Conservation (phyloP, 2,888 invertebrate species). For the Agonopterix arenella region DNA sequence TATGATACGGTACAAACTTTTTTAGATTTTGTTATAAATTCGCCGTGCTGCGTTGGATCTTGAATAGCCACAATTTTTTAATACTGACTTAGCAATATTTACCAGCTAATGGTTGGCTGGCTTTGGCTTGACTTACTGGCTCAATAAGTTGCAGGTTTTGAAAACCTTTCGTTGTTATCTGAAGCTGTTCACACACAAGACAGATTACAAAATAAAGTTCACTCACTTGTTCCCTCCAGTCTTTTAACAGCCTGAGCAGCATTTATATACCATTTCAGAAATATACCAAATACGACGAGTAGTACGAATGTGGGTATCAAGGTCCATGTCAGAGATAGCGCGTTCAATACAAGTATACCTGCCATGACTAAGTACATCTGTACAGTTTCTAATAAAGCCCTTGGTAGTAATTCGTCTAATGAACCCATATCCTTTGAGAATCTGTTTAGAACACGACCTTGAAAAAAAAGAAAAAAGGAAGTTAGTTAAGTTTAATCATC, state of each 20-base stretch:
- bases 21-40: too few relatives aligned
- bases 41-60: too few relatives aligned
- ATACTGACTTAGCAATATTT: too few relatives aligned
- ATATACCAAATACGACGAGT: conserved; percentile 71
- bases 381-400: conserved; percentile 78
- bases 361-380: conserved; percentile 66
- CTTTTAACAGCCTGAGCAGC: conserved; percentile 83
- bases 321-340: conserved; percentile 78
- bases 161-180: too few relatives aligned
- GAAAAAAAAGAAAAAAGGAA: not conserved
- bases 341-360: conserved; percentile 72
- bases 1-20: too few relatives aligned
- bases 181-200: too few relatives aligned
- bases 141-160: too few relatives aligned
- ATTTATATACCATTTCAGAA: conserved; percentile 79
- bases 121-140: too few relatives aligned
- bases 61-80: too few relatives aligned
- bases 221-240: conserved; percentile 79
- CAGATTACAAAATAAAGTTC: not conserved
- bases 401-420: conserved; percentile 85
- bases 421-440: conserved; percentile 91
- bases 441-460: conserved; percentile 81
- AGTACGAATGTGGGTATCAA: conserved; percentile 77
- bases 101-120: too few relatives aligned
- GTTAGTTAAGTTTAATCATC: too few relatives aligned